Evolutionary conservation across 2,888 invertebrate species (phyloP), one percentile per base, ranked within the genome.

Genomic region (Cremastinae sp.): DNA sequence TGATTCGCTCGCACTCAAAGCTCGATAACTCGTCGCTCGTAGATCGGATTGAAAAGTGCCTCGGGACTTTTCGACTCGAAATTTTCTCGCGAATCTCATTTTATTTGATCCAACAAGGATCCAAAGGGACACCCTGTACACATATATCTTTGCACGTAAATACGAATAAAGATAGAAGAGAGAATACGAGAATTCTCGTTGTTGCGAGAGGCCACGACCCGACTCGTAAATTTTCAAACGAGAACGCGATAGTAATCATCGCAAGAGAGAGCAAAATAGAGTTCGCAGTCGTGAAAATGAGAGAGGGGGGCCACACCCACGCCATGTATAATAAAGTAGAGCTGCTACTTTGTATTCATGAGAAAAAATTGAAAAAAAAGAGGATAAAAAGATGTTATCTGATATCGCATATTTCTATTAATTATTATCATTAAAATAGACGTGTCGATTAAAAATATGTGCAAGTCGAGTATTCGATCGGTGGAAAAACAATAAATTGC

Each of bases 231-330:
- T 75, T 71, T 53, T 66, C 70, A 51, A 69, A 70, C 69, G 58
- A 49, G 69, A 69, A 64, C 69, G 74, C 74, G 74, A 70, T 74
- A 65, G 64, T 69, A 62, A 74, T 74, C 70, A 71, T 64, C 59
- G 70, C 16, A 22, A 70, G 54, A 49, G 18, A 45, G 65, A 69
- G 54, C 2, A 16, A 12, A 22, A 70, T 36, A 38, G 45, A 59
- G 12, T 45, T 41, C 56, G 58, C 34, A 18, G 54, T 43, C 70
- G 59, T 65, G 61, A 75, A 70, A 71, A 75, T 65, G 12, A 71
- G 61, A 65, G 65, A 59, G 59, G 43, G 38, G 53, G 54, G 65
- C 65, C 70, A 71, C 70, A 75, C 75, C 70, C 62, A 58, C 70
- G 47, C 47, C 4, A 49, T 62, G 16, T 20, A 47, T 18, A 34